Percentiles rank a stretch among this genome's conserved stretches.
Conservation (phyloP, 2,113 vertebrate genomes). For the Odocoileus virginianus region DNA sequence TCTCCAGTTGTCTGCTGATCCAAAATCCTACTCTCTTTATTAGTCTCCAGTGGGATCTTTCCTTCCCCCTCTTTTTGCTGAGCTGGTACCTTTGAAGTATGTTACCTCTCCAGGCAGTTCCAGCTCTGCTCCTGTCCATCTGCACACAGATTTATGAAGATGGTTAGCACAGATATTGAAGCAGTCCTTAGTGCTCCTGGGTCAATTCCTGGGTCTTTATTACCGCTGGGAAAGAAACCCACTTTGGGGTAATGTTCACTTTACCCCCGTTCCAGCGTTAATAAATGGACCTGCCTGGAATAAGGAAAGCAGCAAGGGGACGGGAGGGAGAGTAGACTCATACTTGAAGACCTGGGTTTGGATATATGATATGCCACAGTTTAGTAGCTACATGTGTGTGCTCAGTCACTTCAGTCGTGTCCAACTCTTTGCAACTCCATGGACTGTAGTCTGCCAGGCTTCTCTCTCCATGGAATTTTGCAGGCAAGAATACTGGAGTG, state of each 20-base stretch:
- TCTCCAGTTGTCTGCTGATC: neutral
- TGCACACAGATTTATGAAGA: neutral
- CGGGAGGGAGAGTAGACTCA: neutral
- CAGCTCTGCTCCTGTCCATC: neutral
- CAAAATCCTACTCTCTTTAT: neutral
- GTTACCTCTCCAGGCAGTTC: neutral
- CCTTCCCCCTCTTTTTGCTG: neutral
- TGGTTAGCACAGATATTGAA: neutral
- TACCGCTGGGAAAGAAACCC: neutral
- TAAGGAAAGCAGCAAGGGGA: neutral
- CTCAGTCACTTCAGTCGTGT: neutral
- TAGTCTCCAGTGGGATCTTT: neutral
- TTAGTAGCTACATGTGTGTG: neutral
- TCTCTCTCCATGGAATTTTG: neutral
- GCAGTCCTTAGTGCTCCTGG: neutral
- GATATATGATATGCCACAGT: neutral
- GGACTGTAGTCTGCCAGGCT: neutral
- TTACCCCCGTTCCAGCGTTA: neutral
- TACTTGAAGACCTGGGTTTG: neutral
- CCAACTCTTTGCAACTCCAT: neutral
- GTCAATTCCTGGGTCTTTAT: neutral
- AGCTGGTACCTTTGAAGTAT: neutral
- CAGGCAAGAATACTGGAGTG: neutral
- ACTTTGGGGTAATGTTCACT: neutral
- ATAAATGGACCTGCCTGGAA: neutral